Evolutionary conservation across 2,797 vertebrate genomes (phyloP), one percentile per base, ranked within the genome.

Genomic region (Tokudaia tokunoshimensis): DNA sequence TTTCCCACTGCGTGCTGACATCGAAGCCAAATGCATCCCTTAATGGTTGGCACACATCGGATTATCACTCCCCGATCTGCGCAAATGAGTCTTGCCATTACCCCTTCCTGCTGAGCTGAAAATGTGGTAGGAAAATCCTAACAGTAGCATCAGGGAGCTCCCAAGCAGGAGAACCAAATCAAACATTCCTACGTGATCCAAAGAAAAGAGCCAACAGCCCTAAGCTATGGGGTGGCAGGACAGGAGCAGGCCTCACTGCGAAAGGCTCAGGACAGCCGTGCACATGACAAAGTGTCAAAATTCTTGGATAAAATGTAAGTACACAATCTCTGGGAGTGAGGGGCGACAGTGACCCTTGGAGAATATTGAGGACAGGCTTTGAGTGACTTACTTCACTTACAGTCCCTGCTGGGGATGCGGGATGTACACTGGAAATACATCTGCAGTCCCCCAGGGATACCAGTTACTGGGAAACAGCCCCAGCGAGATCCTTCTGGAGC

Each of bases 51-150:
- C 87, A 26, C 17, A 2, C 1, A 20, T 91, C 65, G 11, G 93
- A 70, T 91, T 17, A 93, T 74, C n/a, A 50, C 72, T 19, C 95
- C 92, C 91, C 92, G n/a, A 0, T 7, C 95, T 24, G 41, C 86
- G 41, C 6, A 47, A 90, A 74, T 0, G 0, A 31, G 50, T 70
- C 92, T 70, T 44, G 13, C 1, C 1, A 19, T 4, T 37, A 57
- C 0, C 15, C 34, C 52, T 19, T 1, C 96, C 94, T 50, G 57
- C 41, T 0, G 31, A 88, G 65, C 55, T 6, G 6, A 14, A 29
- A 76, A 76, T 14, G 52, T 0, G 12, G 74, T 13, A 44, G 78
- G 61, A 81, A 92, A 96, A 95, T 34, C 12, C 3, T 1, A 17
- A 0, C 44, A 0, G 67, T 31, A 89, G 61, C 20, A 78, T 22